phyloP scores from a whole-genome alignment of 2,888 invertebrate genomes.

The Lobophora halterata region DNA sequence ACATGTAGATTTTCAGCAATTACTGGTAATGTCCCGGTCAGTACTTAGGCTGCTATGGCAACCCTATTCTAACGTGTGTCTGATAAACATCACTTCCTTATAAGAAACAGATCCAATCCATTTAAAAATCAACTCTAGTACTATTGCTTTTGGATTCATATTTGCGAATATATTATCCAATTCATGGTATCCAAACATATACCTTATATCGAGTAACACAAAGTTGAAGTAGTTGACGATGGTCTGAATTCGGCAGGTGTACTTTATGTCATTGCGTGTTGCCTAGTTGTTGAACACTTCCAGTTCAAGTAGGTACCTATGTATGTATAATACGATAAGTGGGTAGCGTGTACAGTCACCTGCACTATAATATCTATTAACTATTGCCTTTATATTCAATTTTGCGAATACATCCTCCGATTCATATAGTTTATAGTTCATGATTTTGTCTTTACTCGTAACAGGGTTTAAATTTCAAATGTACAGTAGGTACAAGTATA shows the following conservation, averaged over 20 bases:
- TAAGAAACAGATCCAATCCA: slow-evolving; percentile 33
- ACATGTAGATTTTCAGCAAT: too few relatives aligned
- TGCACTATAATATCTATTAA: too few relatives aligned
- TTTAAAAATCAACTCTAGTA: slow-evolving; percentile 36
- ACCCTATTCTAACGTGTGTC: slow-evolving; percentile 58
- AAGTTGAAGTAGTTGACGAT: slow-evolving; percentile 3
- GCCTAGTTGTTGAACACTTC: slow-evolving; percentile 26
- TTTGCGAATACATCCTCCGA: too few relatives aligned
- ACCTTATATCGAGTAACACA: slow-evolving; percentile 11
- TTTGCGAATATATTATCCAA: slow-evolving; percentile 21
- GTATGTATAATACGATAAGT: slow-evolving; percentile 28
- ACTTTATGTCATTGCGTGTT: slow-evolving; percentile 36
- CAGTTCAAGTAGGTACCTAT: slow-evolving; percentile 10
- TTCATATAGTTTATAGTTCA: too few relatives aligned
- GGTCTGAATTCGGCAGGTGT: slow-evolving; percentile 31
- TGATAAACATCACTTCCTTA: slow-evolving; percentile 63
- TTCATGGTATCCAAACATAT: slow-evolving; percentile 5
- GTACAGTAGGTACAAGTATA: too few relatives aligned
- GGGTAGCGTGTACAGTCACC: slow-evolving; percentile 6
- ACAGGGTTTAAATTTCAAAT: too few relatives aligned
- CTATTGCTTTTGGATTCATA: slow-evolving; percentile 37
- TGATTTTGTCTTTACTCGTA: too few relatives aligned
- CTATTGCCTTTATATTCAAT: too few relatives aligned
- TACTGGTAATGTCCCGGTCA: too few relatives aligned
- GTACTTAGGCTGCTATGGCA: too few relatives aligned